phyloP scores from a whole-genome alignment of 2,797 vertebrate genomes.

The Carcharodon carcharias region DNA sequence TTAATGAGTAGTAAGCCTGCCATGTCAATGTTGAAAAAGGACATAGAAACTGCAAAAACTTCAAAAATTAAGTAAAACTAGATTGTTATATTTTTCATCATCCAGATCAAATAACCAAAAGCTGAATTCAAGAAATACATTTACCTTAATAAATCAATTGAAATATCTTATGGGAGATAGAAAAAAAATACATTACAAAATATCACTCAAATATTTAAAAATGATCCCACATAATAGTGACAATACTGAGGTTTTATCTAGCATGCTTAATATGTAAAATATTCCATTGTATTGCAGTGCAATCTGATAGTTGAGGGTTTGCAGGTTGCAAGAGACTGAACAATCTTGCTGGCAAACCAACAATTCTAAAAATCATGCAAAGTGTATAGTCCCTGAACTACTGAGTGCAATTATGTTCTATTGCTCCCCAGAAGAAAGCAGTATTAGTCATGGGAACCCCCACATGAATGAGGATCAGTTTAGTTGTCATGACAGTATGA shows the following conservation, averaged over 20 bases:
- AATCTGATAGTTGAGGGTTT: not conserved
- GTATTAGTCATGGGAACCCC: slow-evolving; percentile 54
- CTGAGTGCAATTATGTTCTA: slow-evolving; percentile 56
- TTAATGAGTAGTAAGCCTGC: not conserved
- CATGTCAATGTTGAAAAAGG: not conserved
- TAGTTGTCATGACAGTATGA: slow-evolving; percentile 68
- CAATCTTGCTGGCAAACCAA: slow-evolving; percentile 15
- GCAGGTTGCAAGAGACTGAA: not conserved
- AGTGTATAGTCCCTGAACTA: slow-evolving; percentile 56
- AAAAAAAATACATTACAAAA: not conserved
- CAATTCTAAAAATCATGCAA: slow-evolving; percentile 24
- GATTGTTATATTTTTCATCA: not conserved
- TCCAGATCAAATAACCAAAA: not conserved
- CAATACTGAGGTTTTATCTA: not conserved
- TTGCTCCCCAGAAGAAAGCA: slow-evolving; percentile 49
- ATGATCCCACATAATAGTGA: not conserved
- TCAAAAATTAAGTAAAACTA: not conserved
- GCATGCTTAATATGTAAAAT: not conserved
- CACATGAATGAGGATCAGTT: slow-evolving; percentile 62
- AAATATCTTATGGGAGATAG: not conserved
- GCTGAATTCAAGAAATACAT: not conserved
- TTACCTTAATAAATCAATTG: not conserved
- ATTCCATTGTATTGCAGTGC: not conserved
- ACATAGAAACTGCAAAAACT: not conserved
- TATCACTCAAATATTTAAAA: not conserved